Percentiles rank a stretch among this genome's conserved stretches.
These are phyloP conservation scores for Mamestra configurata DNA, from an alignment of 1,140 invertebrate species.

Conservation along the genomic window DNA sequence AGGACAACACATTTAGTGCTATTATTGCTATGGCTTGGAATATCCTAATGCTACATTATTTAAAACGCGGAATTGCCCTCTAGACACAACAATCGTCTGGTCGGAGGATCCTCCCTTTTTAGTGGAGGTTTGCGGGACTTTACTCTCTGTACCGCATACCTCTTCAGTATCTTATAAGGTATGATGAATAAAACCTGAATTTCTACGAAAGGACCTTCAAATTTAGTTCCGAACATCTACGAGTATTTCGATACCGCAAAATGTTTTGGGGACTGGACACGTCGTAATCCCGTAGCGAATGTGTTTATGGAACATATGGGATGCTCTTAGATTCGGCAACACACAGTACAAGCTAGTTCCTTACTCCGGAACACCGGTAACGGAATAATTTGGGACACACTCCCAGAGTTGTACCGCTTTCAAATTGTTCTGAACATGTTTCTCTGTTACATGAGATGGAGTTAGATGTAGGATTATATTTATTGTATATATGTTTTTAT, in stretches of 20 bases:
- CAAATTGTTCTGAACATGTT: constrained; percentile 27
- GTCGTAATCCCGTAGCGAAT: background rate
- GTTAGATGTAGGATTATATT: too few species aligned
- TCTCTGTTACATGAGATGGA: constrained; percentile 4
- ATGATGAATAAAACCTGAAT: too few species aligned
- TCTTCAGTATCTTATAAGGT: too few species aligned
- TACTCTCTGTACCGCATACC: too few species aligned
- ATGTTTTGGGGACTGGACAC: background rate
- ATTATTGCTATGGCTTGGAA: too few species aligned
- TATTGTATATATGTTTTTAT: background rate
- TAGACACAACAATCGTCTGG: too few species aligned
- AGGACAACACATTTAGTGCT: too few species aligned
- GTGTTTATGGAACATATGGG: background rate
- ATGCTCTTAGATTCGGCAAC: background rate
- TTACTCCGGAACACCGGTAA: background rate
- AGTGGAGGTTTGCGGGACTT: too few species aligned
- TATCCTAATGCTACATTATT: too few species aligned
- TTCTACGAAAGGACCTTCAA: background rate
- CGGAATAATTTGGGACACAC: constrained; percentile 13
- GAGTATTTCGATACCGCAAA: background rate
- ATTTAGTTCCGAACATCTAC: background rate
- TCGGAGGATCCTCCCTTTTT: too few species aligned
- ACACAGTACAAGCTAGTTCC: background rate
- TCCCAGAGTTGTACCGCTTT: background rate
- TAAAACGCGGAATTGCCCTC: too few species aligned